A percentile compares a stretch with the other conserved stretches of the same genome.
phyloP scores from a whole-genome alignment of 2,113 vertebrate genomes.

The Petaurus breviceps region DNA sequence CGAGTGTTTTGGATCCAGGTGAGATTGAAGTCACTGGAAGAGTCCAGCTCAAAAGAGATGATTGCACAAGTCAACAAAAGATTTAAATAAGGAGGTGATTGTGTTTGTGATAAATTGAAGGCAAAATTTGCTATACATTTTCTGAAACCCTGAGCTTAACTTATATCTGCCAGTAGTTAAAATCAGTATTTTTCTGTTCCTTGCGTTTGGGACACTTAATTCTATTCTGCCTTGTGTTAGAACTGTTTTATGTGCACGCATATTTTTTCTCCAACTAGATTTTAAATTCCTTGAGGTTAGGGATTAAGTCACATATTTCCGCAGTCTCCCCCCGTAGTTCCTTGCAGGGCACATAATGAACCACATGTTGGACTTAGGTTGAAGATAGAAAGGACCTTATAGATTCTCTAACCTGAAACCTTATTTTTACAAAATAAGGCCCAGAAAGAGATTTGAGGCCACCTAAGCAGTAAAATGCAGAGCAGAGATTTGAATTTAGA shows the following conservation, averaged over 20 bases:
- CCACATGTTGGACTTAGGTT: not conserved
- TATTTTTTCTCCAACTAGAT: not conserved
- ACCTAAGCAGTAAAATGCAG: not conserved
- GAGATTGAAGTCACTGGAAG: not conserved
- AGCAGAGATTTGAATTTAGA: not conserved
- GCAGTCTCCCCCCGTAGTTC: not conserved
- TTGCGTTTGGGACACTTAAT: not conserved
- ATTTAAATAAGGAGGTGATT: slow-evolving; percentile 1
- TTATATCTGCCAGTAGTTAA: not conserved
- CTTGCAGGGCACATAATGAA: not conserved
- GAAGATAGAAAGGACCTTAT: not conserved
- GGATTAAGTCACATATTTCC: not conserved
- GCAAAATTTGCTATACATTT: not conserved
- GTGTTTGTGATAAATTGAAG: not conserved
- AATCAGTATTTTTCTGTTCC: not conserved
- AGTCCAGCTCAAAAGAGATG: not conserved
- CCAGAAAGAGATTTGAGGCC: not conserved
- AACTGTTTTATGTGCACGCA: not conserved
- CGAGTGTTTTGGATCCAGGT: not conserved
- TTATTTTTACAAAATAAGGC: not conserved
- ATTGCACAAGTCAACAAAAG: not conserved
- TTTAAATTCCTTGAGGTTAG: not conserved
- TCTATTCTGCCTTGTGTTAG: not conserved
- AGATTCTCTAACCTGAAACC: not conserved
- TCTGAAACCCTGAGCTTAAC: not conserved